Conservation (phyloP, 2,797 vertebrate genomes). For the Macrochelys suwanniensis region DNA sequence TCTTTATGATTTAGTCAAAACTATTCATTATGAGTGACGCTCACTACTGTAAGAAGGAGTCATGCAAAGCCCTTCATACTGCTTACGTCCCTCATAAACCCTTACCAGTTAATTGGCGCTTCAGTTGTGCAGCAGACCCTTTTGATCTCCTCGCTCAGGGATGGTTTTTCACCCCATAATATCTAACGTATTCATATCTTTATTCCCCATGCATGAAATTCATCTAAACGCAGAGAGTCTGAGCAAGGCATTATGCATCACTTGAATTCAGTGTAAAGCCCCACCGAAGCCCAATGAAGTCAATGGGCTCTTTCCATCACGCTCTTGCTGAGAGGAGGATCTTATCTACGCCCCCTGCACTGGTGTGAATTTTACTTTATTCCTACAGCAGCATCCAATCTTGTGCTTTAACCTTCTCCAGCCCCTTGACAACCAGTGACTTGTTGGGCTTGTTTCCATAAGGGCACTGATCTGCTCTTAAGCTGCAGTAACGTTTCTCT, state of each 20-base stretch:
- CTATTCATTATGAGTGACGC: neutral
- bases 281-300: neutral
- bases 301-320: neutral
- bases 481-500: neutral
- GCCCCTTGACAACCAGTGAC: neutral
- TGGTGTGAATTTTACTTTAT: neutral
- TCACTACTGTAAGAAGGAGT: neutral
- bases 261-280: neutral
- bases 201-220: neutral
- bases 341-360: neutral
- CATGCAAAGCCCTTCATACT: neutral
- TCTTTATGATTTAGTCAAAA: neutral
- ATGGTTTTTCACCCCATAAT: neutral
- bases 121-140: neutral
- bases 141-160: accelerated
- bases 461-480: slow-evolving; percentile 1
- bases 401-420: neutral
- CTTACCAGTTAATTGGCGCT: neutral
- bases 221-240: neutral
- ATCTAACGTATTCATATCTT: neutral
- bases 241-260: neutral
- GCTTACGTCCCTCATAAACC: neutral
- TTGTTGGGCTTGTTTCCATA: slow-evolving; percentile 28
- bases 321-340: neutral
- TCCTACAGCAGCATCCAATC: neutral